Evolutionary conservation across 2,797 vertebrate genomes (phyloP), one percentile per base, ranked within the genome.

Genomic region (Ceryle rudis): DNA sequence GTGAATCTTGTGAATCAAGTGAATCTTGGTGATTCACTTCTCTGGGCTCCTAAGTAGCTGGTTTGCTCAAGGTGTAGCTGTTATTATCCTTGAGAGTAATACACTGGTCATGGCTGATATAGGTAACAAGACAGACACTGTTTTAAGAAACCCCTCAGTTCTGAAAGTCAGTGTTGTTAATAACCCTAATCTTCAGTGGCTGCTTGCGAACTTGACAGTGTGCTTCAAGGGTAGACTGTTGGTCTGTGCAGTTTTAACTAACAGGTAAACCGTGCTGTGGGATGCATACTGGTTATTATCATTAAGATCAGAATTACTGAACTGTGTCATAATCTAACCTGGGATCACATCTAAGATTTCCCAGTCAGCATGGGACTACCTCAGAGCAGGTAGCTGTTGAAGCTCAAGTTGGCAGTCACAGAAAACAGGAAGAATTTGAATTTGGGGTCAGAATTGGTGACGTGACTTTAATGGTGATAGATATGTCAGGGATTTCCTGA

Each of bases 61-160:
- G 29, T 94, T 96, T 97, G 54, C 85, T 95, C 62, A 96, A 90
- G 80, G 82, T 90, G 75, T 79, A 91, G 58, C 62, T 92, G 61
- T 58, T 86, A 21, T 75, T 90, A 64, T 72, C 77, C 82, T 90
- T 91, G 87, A 94, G 77, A 90, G 29, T 69, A 72, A 73, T 66
- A 86, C 62, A 69, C n/a, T 52, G 66, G 85, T 94, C 86, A 88
- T 1, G 37, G 77, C 57, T 94, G 77, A 91, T 57, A 37, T 0
- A 90, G 81, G 94, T 93, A 94, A 94, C n/a, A 71, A 79, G 86
- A 33, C 54, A 92, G 73, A 58, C 67, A 57, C 23, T 79, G 64
- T 84, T 84, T 90, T 47, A 35, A 71, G 78, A 54, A 41, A 0
- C 0, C 29, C 44, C 47, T 64, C 41, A 19, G 71, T 67, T 91